These are phyloP conservation scores for Troides aeacus DNA, from an alignment of 2,888 invertebrate species.

Conservation along the genomic window DNA sequence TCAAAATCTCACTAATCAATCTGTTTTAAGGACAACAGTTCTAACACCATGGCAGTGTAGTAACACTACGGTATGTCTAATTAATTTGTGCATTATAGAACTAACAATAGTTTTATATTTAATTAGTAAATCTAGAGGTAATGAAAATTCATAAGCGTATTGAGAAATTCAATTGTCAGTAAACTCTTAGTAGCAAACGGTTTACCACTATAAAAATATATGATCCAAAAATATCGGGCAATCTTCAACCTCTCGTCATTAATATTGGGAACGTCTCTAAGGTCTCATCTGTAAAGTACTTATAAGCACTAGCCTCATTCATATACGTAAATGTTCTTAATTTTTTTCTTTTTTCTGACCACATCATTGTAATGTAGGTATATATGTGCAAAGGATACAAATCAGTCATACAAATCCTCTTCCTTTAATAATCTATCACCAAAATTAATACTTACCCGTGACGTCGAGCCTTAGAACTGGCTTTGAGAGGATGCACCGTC, in stretches of 20 bases:
- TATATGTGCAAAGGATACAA: too few relatives aligned
- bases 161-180: slow-evolving; percentile 51
- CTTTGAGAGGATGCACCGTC: slow-evolving; percentile 67
- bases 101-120: slow-evolving; percentile 32
- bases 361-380: too few relatives aligned
- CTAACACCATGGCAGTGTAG: slow-evolving; percentile 32
- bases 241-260: slow-evolving; percentile 43
- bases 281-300: slow-evolving; percentile 56
- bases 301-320: too few relatives aligned
- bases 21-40: neutral
- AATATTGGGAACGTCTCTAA: slow-evolving; percentile 64
- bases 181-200: slow-evolving; percentile 58
- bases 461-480: slow-evolving; percentile 74
- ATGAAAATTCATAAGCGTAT: slow-evolving; percentile 72
- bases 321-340: too few relatives aligned
- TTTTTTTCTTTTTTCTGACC: too few relatives aligned
- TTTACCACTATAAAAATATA: slow-evolving; percentile 59
- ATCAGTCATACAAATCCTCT: too few relatives aligned
- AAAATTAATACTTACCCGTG: slow-evolving; percentile 54
- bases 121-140: slow-evolving; percentile 46
- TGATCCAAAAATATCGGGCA: slow-evolving; percentile 70
- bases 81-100: slow-evolving; percentile 32
- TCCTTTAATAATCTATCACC: too few relatives aligned
- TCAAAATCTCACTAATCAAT: neutral
- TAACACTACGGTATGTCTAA: slow-evolving; percentile 25